Evolutionary conservation across 2,888 invertebrate genomes (phyloP).

Genomic region (Melinopterus prodromus): DNA sequence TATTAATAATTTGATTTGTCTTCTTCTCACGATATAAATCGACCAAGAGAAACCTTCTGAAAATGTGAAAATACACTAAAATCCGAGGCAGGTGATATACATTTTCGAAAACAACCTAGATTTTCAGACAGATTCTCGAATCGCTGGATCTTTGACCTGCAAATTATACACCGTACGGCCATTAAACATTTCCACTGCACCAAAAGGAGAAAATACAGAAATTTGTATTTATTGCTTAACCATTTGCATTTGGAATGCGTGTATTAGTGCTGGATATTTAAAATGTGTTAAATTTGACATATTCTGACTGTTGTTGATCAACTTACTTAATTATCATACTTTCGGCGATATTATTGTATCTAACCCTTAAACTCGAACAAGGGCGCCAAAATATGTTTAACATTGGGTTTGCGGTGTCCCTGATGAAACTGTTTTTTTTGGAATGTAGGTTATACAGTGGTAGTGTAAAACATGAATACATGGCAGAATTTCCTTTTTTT

Average conservation of each 20-base stretch:
- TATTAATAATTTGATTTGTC: neutral
- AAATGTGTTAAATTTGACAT: neutral
- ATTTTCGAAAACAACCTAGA: neutral
- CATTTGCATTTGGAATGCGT: neutral
- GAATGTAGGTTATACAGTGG: too few species aligned
- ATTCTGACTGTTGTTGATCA: neutral
- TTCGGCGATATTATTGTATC: too few species aligned
- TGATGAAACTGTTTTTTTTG: too few species aligned
- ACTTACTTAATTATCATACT: too few species aligned
- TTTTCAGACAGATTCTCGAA: neutral
- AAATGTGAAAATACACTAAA: conserved; percentile 1
- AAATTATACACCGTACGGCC: neutral
- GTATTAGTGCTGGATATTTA: neutral
- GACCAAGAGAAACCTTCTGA: neutral
- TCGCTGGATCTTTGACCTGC: neutral
- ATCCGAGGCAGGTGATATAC: conserved; percentile 4
- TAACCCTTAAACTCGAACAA: too few species aligned
- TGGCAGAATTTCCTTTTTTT: too few species aligned
- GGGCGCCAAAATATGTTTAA: too few species aligned
- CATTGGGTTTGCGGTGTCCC: too few species aligned
- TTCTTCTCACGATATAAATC: conserved; percentile 4
- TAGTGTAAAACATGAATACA: too few species aligned
- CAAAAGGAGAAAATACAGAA: neutral
- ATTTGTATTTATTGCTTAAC: neutral
- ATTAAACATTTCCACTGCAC: neutral